These are phyloP conservation scores for Papilio demoleus DNA, from an alignment of 2,888 invertebrate species.

Conservation along the genomic window DNA sequence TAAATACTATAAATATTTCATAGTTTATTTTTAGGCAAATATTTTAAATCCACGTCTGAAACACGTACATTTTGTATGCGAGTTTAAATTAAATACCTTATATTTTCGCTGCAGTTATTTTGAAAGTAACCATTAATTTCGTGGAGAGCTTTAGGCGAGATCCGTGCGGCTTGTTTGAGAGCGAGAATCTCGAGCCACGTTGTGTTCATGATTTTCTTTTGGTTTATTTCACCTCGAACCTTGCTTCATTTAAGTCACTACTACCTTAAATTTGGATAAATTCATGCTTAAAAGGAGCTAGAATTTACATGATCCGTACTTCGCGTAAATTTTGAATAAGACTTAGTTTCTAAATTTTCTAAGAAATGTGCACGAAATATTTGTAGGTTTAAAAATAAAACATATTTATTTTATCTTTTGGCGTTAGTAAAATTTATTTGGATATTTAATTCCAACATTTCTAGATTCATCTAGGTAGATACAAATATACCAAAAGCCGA, in stretches of 20 bases:
- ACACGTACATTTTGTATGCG: slow-evolving; percentile 6
- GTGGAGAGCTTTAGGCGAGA: slow-evolving; percentile 26
- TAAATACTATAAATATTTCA: slow-evolving; percentile 5
- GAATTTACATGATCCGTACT: background rate
- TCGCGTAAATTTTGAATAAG: background rate
- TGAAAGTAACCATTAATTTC: slow-evolving; percentile 33
- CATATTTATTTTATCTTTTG: background rate
- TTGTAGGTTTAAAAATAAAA: background rate
- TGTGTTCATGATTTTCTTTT: slow-evolving; percentile 23
- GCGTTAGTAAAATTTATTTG: background rate
- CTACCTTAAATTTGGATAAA: slow-evolving; percentile 5
- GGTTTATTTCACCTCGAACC: slow-evolving; percentile 19
- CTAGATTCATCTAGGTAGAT: background rate
- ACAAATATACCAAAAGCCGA: too few relatives aligned
- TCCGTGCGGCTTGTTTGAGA: slow-evolving; percentile 31
- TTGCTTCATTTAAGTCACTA: slow-evolving; percentile 21
- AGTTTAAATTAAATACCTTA: slow-evolving; percentile 24
- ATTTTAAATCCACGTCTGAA: slow-evolving; percentile 15
- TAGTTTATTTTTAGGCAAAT: slow-evolving; percentile 12
- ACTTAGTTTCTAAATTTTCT: background rate
- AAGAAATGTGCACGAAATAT: background rate
- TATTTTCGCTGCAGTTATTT: slow-evolving; percentile 30
- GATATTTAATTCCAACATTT: background rate
- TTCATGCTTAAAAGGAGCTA: background rate
- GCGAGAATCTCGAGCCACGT: slow-evolving; percentile 14